Conservation (phyloP, 2,113 vertebrate genomes). For the Channa argus region DNA sequence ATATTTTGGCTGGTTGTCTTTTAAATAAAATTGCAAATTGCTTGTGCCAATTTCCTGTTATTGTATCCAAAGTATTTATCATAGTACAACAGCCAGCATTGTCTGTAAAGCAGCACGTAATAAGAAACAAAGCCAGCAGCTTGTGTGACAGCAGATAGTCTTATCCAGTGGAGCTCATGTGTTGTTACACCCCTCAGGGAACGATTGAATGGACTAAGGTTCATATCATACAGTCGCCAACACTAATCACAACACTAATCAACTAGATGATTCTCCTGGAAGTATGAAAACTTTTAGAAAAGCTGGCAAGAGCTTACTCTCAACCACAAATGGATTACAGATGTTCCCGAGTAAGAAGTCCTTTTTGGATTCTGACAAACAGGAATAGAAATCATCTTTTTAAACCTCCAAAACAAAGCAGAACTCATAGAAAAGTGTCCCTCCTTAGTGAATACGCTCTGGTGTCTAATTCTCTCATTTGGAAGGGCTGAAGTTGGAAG, state of each 20-base stretch:
- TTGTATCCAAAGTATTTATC: conserved; percentile 70
- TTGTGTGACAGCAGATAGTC: conserved; percentile 58
- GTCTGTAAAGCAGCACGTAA: conserved; percentile 55
- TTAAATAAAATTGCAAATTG: conserved; percentile 57
- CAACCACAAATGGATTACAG: conserved; percentile 79
- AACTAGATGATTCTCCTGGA: conserved; percentile 66
- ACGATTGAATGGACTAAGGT: conserved; percentile 47
- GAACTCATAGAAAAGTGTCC: conserved; percentile 44
- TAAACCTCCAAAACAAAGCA: conserved; percentile 16
- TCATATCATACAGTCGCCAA: conserved; percentile 64
- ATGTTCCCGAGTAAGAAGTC: conserved; percentile 71
- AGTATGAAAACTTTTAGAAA: conserved; percentile 74
- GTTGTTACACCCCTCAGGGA: conserved; percentile 46
- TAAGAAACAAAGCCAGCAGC: conserved; percentile 61
- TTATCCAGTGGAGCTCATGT: conserved; percentile 57
- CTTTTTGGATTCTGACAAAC: conserved; percentile 70
- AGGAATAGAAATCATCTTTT: conserved; percentile 67
- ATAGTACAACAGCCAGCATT: conserved; percentile 63
- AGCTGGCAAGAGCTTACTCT: conserved; percentile 52
- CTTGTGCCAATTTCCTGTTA: conserved; percentile 70
- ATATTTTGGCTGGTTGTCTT: conserved; percentile 54
- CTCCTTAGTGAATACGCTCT: conserved; percentile 57
- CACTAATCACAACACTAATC: conserved; percentile 58
- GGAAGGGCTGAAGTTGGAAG: conserved; percentile 57
- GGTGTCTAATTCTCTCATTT: conserved; percentile 66